Conservation (phyloP, 1,140 invertebrate genomes). For the Procambarus virginalis region DNA sequence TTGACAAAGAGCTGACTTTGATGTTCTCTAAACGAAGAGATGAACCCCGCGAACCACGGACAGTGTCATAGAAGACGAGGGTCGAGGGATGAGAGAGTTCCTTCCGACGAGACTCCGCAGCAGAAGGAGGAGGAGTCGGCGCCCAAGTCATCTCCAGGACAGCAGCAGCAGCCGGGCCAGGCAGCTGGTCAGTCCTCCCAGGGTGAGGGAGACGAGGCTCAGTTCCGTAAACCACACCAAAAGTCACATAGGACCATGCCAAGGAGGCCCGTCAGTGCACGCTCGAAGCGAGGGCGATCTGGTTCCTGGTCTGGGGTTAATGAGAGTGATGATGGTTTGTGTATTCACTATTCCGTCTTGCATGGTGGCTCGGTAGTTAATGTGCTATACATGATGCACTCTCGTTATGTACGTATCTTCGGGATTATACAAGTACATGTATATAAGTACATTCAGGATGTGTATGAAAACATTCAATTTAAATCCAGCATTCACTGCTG, state of each 20-base stretch:
- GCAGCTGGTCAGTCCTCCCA: background rate
- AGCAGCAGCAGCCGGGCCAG: background rate
- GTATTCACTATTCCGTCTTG: background rate
- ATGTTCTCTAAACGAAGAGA: background rate
- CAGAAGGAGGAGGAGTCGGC: background rate
- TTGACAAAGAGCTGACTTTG: background rate
- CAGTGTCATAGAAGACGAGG: slow-evolving; percentile 31
- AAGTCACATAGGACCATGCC: background rate
- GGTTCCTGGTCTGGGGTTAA: slow-evolving; percentile 70
- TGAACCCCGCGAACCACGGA: slow-evolving; percentile 40
- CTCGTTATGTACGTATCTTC: too few relatives aligned
- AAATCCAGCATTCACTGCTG: too few relatives aligned
- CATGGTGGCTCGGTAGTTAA: background rate
- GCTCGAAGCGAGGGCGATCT: slow-evolving; percentile 36
- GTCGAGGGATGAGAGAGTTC: slow-evolving; percentile 30
- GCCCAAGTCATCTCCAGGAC: too few relatives aligned
- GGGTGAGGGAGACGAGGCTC: background rate
- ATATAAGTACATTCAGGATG: too few relatives aligned
- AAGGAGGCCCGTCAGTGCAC: background rate
- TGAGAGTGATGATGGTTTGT: slow-evolving; percentile 70
- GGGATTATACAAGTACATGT: too few relatives aligned
- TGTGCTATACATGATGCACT: background rate
- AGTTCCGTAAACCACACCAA: background rate
- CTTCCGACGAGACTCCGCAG: background rate
- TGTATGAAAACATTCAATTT: too few relatives aligned